Base-by-base conservation (phyloP, 2,888 invertebrate species). In the Eurytoma californica region DNA sequence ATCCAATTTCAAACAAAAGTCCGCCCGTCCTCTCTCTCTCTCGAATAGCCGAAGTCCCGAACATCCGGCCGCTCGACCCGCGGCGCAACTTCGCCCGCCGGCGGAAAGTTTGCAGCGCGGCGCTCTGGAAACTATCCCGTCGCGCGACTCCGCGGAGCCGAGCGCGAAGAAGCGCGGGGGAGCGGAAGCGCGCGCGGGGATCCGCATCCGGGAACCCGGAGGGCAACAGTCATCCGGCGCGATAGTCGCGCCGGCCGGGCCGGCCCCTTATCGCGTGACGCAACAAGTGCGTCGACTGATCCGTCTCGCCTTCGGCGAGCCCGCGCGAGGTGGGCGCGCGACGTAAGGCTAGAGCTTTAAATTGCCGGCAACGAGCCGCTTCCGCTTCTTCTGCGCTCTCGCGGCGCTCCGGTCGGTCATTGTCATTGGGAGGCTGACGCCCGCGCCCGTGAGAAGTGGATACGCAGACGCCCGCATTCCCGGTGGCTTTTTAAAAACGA, bases 361-460 rank as follows among this genome's bases (percentile, higher is more conserved):
- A 81, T 82, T 79, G 79, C 79, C 72, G 77, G 63, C 82, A 82
- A 82, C 80, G 81, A 82, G 82, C 55, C 66, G 49, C 79, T 81
- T 82, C 82, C 82, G 81, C n/a, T 66, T 66, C 53, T 75, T 70
- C 63, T 63, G 5, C 18, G 24, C 24, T 9, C 9, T 9, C 39
- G 30, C 30, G 30, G 30, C 30, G 30, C 5, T 24, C 24, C 30
- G 30, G 30, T 3, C 30, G 30, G 30, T 9, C 39, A 9, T 7
- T n/a, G n/a, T n/a, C n/a, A 1, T 1, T 1, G 9, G 9, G 39
- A 39, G 5, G 39, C 39, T 39, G 39, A 39, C 39, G 39, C 9
- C 9, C 7, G 39, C 14, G 28, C 14, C 47, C 70, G 51, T 69
- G 72, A 53, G 60, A 70, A 58, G 55, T 57, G 39, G 9, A 39